Evolutionary conservation across 2,113 vertebrate genomes (phyloP).

Genomic region (Pseudois nayaur): DNA sequence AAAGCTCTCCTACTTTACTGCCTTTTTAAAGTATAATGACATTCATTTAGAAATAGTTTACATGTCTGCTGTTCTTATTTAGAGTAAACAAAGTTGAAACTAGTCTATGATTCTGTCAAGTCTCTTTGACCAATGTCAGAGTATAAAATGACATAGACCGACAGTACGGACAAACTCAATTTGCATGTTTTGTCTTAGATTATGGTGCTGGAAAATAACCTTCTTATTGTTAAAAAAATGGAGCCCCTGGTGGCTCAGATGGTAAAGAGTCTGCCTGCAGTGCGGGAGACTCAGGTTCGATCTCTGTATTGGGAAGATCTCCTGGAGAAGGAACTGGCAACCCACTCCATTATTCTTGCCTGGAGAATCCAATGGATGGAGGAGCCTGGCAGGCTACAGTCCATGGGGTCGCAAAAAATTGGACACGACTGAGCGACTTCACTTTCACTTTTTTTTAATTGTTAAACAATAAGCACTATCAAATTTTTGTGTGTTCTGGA

Average conservation of each 20-base stretch:
- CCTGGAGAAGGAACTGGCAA: neutral
- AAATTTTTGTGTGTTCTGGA: neutral
- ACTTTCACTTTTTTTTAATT: neutral
- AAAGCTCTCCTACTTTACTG: neutral
- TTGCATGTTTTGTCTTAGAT: neutral
- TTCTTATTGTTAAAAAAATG: neutral
- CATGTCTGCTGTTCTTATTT: neutral
- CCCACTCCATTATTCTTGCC: neutral
- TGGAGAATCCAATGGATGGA: neutral
- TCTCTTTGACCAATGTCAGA: neutral
- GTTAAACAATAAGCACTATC: neutral
- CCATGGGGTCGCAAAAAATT: fast-evolving
- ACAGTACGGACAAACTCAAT: neutral
- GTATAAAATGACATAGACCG: neutral
- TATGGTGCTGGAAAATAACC: neutral
- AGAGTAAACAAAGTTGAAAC: neutral
- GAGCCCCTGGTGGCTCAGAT: neutral
- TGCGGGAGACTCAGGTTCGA: neutral
- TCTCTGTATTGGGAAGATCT: neutral
- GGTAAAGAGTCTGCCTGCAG: neutral
- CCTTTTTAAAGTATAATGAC: neutral
- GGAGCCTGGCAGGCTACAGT: neutral
- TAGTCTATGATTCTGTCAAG: neutral
- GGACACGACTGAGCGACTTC: neutral
- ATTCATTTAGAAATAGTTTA: neutral